Base-by-base conservation (phyloP, 2,888 invertebrate genomes). In the Lasioglossum oenotherae region DNA sequence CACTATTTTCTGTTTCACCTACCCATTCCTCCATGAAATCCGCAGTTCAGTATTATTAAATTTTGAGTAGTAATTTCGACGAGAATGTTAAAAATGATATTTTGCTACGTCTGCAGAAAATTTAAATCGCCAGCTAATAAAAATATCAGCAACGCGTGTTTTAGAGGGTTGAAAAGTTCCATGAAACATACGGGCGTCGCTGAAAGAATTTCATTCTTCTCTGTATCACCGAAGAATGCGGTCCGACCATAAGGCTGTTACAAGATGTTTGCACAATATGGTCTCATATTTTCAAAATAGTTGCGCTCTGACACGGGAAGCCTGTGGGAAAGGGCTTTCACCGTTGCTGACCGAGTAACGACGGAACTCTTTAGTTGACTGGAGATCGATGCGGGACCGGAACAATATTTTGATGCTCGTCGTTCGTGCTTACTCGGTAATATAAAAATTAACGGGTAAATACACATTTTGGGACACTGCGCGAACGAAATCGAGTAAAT, bases 401-500 rank as follows among this genome's bases (percentile, higher is more conserved):
- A 78, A 72, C 72, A 78, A 71, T 74, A 67, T 74, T 78, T 74
- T 44, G 14, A n/a, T 10, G 81, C 38, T 78, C 27, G 53, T 44
- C 10, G 23, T 35, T n/a, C 44, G 74, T 69, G 23, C 41, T 23
- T 71, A 49, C 79, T 85, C 57, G 53, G 38, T 73, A 78, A 64
- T 74, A 78, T 71, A 76, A 79, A 85, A 85, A 79, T 83, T 85
- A 83, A 60, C 76, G 46, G 76, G 57, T 73, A 78, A 85, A 79
- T 76, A 74, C 64, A 31, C 16, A 57, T 57, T 64, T 64, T 2
- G 31, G 31, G 19, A 64, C 10, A 31, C 57, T 44, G 44, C 27
- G 38, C 74, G 76, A 80, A 85, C 73, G 79, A 80, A 85, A 83
- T 83, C 73, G 83, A 44, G 60, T 76, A 83, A 85, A 85, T 85